These are phyloP conservation scores for Gorsachius magnificus DNA, from an alignment of 2,797 vertebrate genomes.

Conservation along the genomic window DNA sequence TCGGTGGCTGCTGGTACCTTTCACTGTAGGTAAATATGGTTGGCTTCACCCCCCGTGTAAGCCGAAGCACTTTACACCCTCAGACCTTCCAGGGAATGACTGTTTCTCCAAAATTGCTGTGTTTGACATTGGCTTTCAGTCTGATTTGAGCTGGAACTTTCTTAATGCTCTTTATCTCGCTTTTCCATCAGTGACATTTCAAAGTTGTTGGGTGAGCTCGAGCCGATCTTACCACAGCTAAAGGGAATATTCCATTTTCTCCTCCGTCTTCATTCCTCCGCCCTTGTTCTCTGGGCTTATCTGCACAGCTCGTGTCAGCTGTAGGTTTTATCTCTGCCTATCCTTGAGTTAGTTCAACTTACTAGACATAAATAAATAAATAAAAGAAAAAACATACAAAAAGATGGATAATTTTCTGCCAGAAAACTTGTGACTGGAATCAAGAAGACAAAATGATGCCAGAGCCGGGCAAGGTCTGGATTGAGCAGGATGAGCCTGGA, in stretches of 20 bases:
- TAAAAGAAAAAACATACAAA: not conserved
- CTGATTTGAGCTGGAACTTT: not conserved
- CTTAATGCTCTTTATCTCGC: not conserved
- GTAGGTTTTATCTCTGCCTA: constrained; percentile 9
- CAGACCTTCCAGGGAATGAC: not conserved
- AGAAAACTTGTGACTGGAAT: not conserved
- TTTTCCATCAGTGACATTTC: not conserved
- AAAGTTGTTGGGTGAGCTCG: not conserved
- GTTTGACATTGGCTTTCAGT: not conserved
- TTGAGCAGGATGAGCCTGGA: not conserved
- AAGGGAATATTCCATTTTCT: not conserved
- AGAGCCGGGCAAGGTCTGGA: not conserved
- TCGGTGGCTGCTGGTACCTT: not conserved
- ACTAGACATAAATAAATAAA: no score
- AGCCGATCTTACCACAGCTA: not conserved
- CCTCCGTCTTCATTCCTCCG: not conserved
- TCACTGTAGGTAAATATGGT: not conserved
- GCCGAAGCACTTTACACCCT: not conserved
- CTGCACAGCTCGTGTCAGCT: not conserved
- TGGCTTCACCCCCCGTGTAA: not conserved
- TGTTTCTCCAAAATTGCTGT: not conserved
- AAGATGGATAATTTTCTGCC: not conserved
- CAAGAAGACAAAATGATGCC: not conserved
- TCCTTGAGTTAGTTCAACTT: not conserved
- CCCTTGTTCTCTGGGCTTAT: not conserved